These are phyloP conservation scores for Bryconaethiops microstoma DNA, from an alignment of 2,797 vertebrate species.

Conservation along the genomic window DNA sequence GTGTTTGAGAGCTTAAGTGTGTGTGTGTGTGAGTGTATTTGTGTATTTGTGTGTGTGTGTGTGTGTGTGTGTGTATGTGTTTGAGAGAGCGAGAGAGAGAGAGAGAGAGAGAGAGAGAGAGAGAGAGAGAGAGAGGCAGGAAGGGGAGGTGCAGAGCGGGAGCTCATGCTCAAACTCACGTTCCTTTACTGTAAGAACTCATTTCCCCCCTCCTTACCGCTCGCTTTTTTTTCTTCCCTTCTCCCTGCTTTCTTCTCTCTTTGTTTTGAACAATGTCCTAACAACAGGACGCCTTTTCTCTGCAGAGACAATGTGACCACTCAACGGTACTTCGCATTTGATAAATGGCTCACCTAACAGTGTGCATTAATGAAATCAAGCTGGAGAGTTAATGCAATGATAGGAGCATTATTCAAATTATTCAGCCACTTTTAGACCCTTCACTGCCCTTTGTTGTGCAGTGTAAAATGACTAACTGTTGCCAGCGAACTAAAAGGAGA, in stretches of 20 bases:
- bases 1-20: conserved; percentile 21
- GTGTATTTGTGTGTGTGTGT: background rate
- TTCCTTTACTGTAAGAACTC: conserved; percentile 72
- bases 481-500: background rate
- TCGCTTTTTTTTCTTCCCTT: conserved; percentile 49
- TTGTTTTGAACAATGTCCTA: conserved; percentile 48
- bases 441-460: background rate
- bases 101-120: background rate
- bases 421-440: background rate
- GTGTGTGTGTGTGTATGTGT: background rate
- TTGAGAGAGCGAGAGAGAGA: too few species aligned
- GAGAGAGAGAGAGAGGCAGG: conserved; percentile 50
- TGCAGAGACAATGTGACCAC: conserved; percentile 12
- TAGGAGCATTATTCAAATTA: conserved; percentile 11
- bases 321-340: conserved; percentile 17
- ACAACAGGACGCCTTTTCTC: conserved; percentile 37
- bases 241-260: conserved; percentile 44
- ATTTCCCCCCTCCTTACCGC: conserved; percentile 57
- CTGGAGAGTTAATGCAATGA: conserved; percentile 1
- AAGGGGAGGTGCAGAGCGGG: conserved; percentile 61
- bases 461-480: background rate
- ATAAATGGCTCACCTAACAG: background rate
- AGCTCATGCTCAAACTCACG: conserved; percentile 70
- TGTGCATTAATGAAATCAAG: conserved; percentile 17
- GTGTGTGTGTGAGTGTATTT: background rate